Evolutionary conservation across 2,113 vertebrate genomes (phyloP).

Genomic region (Dascyllus trimaculatus): DNA sequence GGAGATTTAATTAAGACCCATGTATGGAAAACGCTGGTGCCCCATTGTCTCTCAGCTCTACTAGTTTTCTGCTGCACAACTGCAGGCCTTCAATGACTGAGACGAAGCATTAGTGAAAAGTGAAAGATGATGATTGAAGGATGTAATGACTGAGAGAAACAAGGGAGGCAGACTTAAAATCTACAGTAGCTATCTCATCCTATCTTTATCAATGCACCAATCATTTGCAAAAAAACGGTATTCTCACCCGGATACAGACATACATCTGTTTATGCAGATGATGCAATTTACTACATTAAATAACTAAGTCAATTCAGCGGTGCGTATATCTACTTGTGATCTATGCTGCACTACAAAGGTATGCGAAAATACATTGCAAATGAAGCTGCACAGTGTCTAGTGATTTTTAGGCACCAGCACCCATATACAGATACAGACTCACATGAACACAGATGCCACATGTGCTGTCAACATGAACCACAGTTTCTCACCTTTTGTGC

Average conservation of each 20-base stretch:
- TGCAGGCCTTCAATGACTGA: no score
- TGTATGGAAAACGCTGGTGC: no score
- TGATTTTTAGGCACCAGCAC: background rate
- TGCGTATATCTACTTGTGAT: background rate
- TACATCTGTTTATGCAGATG: slow-evolving; percentile 1
- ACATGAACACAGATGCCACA: background rate
- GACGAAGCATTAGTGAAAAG: background rate
- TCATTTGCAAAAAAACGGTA: background rate
- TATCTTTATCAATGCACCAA: background rate
- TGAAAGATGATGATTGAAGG: background rate
- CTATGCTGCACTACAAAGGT: background rate
- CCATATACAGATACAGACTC: background rate
- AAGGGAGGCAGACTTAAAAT: background rate
- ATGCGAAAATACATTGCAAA: background rate
- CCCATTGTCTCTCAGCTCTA: no score
- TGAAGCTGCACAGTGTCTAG: background rate
- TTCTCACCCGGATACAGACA: background rate
- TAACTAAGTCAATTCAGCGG: background rate
- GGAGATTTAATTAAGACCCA: no score
- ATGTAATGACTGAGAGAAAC: background rate
- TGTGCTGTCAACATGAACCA: no score
- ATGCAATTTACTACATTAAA: background rate
- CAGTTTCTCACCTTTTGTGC: background rate
- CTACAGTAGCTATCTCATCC: background rate
- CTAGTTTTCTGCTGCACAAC: no score